Base-by-base conservation (phyloP, 1,140 invertebrate species). In the Brachionus rubens region DNA sequence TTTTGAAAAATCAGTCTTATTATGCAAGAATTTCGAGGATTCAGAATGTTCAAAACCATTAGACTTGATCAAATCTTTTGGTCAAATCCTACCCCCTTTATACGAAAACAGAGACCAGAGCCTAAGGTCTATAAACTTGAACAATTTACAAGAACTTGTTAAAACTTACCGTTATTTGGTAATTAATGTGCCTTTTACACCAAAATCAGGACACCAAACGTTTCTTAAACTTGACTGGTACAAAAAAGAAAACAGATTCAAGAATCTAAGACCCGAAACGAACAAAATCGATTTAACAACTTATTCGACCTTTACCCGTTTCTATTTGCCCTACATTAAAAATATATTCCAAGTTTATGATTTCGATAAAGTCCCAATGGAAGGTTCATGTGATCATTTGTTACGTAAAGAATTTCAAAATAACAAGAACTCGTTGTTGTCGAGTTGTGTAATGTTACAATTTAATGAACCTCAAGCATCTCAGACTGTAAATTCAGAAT, bases 151-250 rank as follows among this genome's bases (percentile, higher is more conserved):
- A 50, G 24, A 72, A 40, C 33, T 48, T 21, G 33, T 19, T 16
- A 7, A 72, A 72, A 36, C 28, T n/a, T 26, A 24, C n/a, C 24
- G 2, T 36, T 54, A 50, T 72, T 70, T 70, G 24, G 9, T 70
- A 21, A 50, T 70, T 21, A 70, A n/a, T 16, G 33, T 70, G 33
- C 67, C 67, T 24, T 26, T 10, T 48, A 19, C 4, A n/a, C 4
- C 21, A 14, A 36, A 48, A 33, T 21, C n/a, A 6, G 1, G n/a
- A 21, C 43, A 48, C 36, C 43, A 72, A 36, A 50, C 50, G 10
- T n/a, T 72, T 24, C 10, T 72, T 24, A 72, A 72, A 30, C n/a
- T 72, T 28, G 68, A 72, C 28, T 72, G 68, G 68, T 72, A 50
- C 26, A 72, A 72, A 4, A 50, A 26, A 7, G 7, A 19, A n/a